Evolutionary conservation across 2,797 vertebrate genomes (phyloP).

Genomic region (Acanthurus lineatus): DNA sequence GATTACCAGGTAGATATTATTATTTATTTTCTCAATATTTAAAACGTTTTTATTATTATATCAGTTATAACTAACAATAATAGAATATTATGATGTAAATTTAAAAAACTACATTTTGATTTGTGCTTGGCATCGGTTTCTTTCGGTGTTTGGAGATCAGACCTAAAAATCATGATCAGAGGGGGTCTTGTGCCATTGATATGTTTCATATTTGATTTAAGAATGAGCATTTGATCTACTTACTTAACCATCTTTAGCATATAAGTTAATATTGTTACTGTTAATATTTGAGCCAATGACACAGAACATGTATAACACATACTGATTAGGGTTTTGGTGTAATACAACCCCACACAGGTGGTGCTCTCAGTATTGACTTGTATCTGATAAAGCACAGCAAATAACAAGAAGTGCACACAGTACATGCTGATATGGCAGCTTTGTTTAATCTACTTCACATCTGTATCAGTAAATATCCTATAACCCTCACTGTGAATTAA

Average conservation of each 20-base stretch:
- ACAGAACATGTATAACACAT: neutral
- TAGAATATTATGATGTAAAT: no score
- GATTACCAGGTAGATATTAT: no score
- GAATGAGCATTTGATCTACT: neutral
- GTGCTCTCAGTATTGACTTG: neutral
- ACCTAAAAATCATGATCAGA: no score
- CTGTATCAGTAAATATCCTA: neutral
- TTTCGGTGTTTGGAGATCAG: no score
- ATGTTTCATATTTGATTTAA: neutral
- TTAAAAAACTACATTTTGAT: no score
- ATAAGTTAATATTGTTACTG: neutral
- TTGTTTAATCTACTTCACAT: conserved; percentile 4
- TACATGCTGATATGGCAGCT: neutral
- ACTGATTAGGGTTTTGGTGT: neutral
- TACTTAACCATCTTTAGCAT: neutral
- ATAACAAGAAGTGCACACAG: conserved; percentile 1
- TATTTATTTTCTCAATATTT: no score
- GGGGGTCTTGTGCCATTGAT: neutral
- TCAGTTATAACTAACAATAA: no score
- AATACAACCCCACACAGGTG: neutral
- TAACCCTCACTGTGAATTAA: neutral
- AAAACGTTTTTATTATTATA: no score
- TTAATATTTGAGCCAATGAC: neutral
- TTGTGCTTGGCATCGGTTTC: no score
- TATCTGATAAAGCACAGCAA: conserved; percentile 7